Evolutionary conservation across 2,888 invertebrate genomes (phyloP), one percentile per base, ranked within the genome.

Genomic region (Megamerina dolium): DNA sequence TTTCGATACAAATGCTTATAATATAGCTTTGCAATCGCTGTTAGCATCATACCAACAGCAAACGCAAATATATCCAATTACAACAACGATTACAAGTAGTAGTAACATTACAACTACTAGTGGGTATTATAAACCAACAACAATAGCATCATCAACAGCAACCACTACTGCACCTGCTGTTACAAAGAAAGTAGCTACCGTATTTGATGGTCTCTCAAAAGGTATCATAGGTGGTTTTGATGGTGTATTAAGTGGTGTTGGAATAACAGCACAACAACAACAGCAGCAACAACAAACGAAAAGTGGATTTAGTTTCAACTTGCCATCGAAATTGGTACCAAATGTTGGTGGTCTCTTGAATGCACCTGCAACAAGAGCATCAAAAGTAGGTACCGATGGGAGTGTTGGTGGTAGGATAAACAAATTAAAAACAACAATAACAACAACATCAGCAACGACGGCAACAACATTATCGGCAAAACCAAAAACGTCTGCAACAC

Each of bases 151-250:
- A 18, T 64, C 70, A 23, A 49, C 63, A 49, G 64, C 73, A 43
- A 64, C 72, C 14, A 62, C 70, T 36, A 72, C 66, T 50, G 59
- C 73, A 51, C 59, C 59, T 35, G 68, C 70, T 46, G 62, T 61
- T 50, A 65, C 68, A 52, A 63, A 59, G 46, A 66, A 72, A 56
- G 57, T 59, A 36, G 55, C 57, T n/a, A 60, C 53, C 44, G 56
- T 66, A 45, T 47, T 68, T 23, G 64, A 57, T 12, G 66, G 63
- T 3, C 47, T 68, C 1, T 68, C 68, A 0, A 66, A 65, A 13
- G 68, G 68, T 4, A 21, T 68, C 0, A 68, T 63, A 27, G 67
- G 60, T 6, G 65, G 67, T 1, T 41, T 68, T 3, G 68, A 67
- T 44, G 65, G 65, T 3, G 66, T 68, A 3, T 43, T 67, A 1